Percentiles rank a stretch among this genome's conserved stretches.
Conservation (phyloP, 2,113 vertebrate species). For the Neomonachus schauinslandi region DNA sequence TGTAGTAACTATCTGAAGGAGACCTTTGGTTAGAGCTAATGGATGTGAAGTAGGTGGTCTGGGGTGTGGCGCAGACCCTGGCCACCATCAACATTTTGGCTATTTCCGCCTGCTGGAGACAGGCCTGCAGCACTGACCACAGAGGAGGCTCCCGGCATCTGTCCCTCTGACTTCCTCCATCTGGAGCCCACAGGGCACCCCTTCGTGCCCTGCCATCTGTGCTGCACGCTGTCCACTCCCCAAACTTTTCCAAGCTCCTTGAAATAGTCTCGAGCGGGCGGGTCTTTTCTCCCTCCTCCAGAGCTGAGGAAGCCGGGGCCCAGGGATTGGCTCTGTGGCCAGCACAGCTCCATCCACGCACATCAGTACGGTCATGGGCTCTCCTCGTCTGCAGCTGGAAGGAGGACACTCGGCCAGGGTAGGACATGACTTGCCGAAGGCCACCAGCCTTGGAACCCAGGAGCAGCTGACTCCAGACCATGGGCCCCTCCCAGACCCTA, state of each 20-base stretch:
- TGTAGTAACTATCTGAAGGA: neutral
- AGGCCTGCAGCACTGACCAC: too few species aligned
- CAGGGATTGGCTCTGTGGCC: neutral
- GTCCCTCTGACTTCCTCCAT: neutral
- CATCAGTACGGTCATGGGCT: neutral
- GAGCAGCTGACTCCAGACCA: neutral
- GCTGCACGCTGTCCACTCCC: neutral
- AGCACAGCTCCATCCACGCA: neutral
- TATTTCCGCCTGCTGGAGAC: neutral
- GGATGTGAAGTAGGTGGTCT: neutral
- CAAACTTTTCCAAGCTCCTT: neutral
- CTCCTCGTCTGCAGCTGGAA: neutral
- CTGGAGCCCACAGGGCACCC: neutral
- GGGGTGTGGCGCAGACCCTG: fast-evolving
- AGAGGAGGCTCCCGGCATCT: neutral
- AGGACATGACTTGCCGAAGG: slow-evolving; percentile 61
- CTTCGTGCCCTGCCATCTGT: fast-evolving
- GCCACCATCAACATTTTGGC: neutral
- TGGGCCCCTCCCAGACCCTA: slow-evolving; percentile 80
- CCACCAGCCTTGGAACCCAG: slow-evolving; percentile 79
- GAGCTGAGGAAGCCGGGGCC: neutral
- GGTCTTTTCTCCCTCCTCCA: neutral
- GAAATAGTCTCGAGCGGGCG: neutral
- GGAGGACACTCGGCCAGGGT: neutral
- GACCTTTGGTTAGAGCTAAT: neutral